These are phyloP conservation scores for Yponomeuta evonymella DNA, from an alignment of 2,888 invertebrate genomes.

Conservation along the genomic window DNA sequence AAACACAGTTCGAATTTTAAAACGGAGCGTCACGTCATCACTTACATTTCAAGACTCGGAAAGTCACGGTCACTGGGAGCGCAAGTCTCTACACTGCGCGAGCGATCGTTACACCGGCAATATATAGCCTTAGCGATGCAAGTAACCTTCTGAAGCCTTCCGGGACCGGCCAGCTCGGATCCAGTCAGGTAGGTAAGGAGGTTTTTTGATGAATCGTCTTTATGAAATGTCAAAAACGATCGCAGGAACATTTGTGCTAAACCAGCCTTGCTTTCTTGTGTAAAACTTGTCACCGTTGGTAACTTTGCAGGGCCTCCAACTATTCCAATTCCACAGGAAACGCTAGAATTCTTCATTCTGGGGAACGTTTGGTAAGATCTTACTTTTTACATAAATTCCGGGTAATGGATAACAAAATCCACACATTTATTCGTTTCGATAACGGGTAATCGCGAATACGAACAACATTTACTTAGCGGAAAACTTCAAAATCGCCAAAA, in stretches of 20 bases:
- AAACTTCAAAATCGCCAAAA: too few relatives aligned
- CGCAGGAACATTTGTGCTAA: background rate
- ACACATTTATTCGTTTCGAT: too few relatives aligned
- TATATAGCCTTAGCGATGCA: conserved; percentile 50
- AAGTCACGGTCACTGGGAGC: conserved; percentile 46
- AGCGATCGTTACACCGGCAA: conserved; percentile 39
- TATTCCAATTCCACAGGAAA: too few relatives aligned
- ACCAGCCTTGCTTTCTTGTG: too few relatives aligned
- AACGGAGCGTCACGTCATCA: conserved; percentile 23
- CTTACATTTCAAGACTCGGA: conserved; percentile 36
- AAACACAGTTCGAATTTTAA: conserved; percentile 3
- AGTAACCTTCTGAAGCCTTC: conserved; percentile 63
- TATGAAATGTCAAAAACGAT: background rate
- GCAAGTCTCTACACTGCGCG: conserved; percentile 48
- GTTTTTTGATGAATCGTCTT: background rate
- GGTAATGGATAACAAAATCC: too few relatives aligned
- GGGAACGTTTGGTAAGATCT: too few relatives aligned
- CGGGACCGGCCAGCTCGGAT: conserved; percentile 38
- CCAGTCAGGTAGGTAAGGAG: background rate
- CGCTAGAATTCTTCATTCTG: too few relatives aligned
- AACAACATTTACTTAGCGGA: too few relatives aligned
- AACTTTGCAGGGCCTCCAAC: too few relatives aligned
- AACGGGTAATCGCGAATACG: too few relatives aligned
- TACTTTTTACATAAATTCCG: too few relatives aligned
- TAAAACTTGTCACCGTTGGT: too few relatives aligned